phyloP scores from a whole-genome alignment of 2,113 vertebrate species.

The Canis aureus region DNA sequence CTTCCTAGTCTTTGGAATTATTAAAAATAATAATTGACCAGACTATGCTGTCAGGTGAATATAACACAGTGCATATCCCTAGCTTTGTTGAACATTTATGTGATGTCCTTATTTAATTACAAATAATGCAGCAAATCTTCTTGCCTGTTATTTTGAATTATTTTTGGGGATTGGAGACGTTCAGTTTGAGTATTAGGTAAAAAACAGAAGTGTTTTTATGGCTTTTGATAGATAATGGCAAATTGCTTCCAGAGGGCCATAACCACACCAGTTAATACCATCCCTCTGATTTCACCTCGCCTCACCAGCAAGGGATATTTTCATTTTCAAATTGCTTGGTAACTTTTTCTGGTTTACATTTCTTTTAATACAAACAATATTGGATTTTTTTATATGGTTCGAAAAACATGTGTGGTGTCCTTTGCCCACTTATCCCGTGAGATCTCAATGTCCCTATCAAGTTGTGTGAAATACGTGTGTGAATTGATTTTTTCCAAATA shows the following conservation, averaged over 20 bases:
- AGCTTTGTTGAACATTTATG: neutral
- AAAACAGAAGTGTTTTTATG: neutral
- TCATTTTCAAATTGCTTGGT: neutral
- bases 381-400: neutral
- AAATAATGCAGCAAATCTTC: neutral
- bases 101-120: neutral
- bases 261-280: neutral
- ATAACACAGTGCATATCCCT: neutral
- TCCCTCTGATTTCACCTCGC: neutral
- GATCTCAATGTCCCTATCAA: neutral
- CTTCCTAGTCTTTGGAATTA: neutral
- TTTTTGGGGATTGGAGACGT: conserved; percentile 22
- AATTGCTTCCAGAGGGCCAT: neutral
- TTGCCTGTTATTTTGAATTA: neutral
- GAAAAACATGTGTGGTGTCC: neutral
- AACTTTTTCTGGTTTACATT: neutral
- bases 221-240: neutral
- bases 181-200: neutral
- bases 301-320: neutral
- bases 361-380: neutral
- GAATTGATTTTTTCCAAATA: conserved; percentile 42
- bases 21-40: neutral
- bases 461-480: neutral
- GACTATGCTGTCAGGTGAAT: neutral
- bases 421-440: conserved; percentile 13